Base-by-base conservation (phyloP, 2,113 vertebrate species). In the Catharus bicknelli region DNA sequence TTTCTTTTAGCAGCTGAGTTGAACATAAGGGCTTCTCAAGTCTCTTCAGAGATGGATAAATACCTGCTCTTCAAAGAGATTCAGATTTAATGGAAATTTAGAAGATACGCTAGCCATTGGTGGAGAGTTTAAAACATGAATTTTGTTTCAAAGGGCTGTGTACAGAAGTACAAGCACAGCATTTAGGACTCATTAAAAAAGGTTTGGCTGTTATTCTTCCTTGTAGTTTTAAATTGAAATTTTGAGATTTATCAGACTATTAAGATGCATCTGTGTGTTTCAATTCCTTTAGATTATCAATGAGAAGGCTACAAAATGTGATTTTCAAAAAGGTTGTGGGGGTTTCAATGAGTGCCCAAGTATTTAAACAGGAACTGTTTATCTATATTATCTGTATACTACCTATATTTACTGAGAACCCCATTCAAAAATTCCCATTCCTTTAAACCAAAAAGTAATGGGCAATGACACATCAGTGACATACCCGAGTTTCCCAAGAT, bases 231-330 rank as follows among this genome's bases (percentile, higher is more conserved):
- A 38, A 90, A 91, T 61, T 80, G n/a, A 3, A 92, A 86, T 93
- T 96, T 91, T 77, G 48, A 86, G 63, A 92, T 94, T 85, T 90
- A 74, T 86, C 86, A 86, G 58, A 94, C 51, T 88, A 30, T 69
- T 81, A 90, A n/a, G 51, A 83, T 72, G 47, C 3, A 88, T 68
- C 7, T 29, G 16, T 68, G 58, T 85, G 86, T 80, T 75, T 16
- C 18, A 89, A 70, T 47, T 55, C 29, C 23, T 82, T 87, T 29
- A 72, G 42, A 75, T 80, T 66, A 86, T 59, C 69, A 88, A 18
- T 55, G 53, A 77, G 4, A 5, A 62, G 19, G 14, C 43, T 54
- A 82, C 23, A 91, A 73, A 90, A 88, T 27, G 6, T 32, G 43
- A 82, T 94, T 94, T 95, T 84, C 62, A 75, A 68, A 88, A 90